Base-by-base conservation (phyloP, 2,113 vertebrate species). In the Ceyx margarethae region DNA sequence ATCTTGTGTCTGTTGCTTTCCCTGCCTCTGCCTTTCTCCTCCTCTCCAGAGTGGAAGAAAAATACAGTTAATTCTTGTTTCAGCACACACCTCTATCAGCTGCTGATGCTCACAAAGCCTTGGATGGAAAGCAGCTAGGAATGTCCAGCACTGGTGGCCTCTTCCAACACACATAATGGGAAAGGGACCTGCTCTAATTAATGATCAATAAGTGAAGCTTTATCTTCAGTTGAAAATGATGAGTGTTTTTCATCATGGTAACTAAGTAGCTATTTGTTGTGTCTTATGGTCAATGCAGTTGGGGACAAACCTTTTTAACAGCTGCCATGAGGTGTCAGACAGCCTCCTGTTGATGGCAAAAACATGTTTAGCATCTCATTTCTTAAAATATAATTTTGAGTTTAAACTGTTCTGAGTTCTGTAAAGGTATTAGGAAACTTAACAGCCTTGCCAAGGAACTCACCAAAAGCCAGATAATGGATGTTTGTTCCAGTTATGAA, bases 21-120 rank as follows among this genome's bases (percentile, higher is more conserved):
- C 87, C 73, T 3, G 13, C 33, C 50, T 31, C 19, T 46, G 2
- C 0, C 4, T 21, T 46, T 35, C 37, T 10, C 22, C 15, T 78
- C 35, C 75, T 83, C 43, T 95, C 53, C 31, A 82, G 50, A 89
- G 35, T 33, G 87, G 51, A 79, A 94, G 68, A 85, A 84, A 93
- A 92, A 78, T 85, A 66, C 20, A 79, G 68, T 56, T 51, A 67
- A 28, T 91, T 80, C 64, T 19, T 14, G 54, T 84, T 88, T 48
- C 84, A 89, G 72, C 37, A 76, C 5, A 31, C 29, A 76, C 71
- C 87, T 90, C 50, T 14, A 26, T 51, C 50, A 28, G n/a, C 53
- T 73, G 11, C 43, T 26, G 31, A 9, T 56, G 53, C 31, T 65
- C 13, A 4, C 11, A 14, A 58, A 42, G 18, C 50, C 50, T 57